Conservation (phyloP, 2,888 invertebrate genomes). For the Cheilosia pagana region DNA sequence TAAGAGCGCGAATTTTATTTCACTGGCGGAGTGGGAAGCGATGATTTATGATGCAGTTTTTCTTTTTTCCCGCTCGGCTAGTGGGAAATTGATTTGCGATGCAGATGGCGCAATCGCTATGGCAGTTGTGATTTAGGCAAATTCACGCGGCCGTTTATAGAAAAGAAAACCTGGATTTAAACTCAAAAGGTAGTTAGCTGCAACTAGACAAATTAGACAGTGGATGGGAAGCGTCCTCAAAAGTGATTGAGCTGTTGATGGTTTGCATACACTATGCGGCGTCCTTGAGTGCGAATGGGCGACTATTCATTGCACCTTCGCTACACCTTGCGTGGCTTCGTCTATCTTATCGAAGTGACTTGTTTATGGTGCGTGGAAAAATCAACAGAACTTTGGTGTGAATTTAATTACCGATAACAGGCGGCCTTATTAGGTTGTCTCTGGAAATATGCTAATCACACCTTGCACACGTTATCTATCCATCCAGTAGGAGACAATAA, state of each 20-base stretch:
- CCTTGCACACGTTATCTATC: conserved; percentile 41
- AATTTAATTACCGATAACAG: conserved; percentile 66
- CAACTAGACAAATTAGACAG: too few relatives aligned
- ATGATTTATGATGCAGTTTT: conserved; percentile 64
- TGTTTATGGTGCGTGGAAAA: conserved; percentile 43
- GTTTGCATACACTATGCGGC: too few relatives aligned
- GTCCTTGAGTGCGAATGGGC: neutral
- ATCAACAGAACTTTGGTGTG: conserved; percentile 55
- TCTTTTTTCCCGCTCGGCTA: conserved; percentile 15
- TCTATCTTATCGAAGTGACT: conserved; percentile 32
- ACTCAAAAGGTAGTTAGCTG: too few relatives aligned
- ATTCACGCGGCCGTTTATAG: neutral
- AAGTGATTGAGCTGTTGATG: too few relatives aligned
- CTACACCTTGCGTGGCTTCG: conserved; percentile 25
- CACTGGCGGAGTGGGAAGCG: conserved; percentile 17
- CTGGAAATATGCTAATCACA: conserved; percentile 43
- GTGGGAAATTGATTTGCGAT: conserved; percentile 59
- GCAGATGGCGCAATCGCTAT: conserved; percentile 40
- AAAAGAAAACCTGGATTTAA: too few relatives aligned
- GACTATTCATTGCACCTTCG: too few relatives aligned
- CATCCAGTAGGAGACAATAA: conserved; percentile 57
- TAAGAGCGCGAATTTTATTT: conserved; percentile 53
- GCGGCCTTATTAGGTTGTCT: conserved; percentile 53
- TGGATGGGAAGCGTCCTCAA: too few relatives aligned
- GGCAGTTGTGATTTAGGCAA: neutral